A percentile compares a stretch with the other conserved stretches of the same genome.
These are phyloP conservation scores for Melanotaenia maccullochi DNA, from an alignment of 2,797 vertebrate genomes.

Conservation along the genomic window DNA sequence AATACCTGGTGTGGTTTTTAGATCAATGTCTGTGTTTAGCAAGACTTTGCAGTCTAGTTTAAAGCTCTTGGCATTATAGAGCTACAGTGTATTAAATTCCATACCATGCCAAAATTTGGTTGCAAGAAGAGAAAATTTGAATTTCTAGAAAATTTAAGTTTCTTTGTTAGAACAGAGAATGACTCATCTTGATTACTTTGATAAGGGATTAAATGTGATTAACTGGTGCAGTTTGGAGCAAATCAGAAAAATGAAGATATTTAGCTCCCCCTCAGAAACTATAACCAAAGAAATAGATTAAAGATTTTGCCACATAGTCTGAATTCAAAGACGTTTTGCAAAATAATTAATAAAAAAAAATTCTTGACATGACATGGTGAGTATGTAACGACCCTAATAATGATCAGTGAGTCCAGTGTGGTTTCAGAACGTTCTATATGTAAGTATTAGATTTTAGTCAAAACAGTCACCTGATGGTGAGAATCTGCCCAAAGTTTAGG, in stretches of 20 bases:
- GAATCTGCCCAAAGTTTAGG: constrained; percentile 96
- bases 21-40: no score
- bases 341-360: neutral
- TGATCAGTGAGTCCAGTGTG: neutral
- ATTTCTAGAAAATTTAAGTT: neutral
- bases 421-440: neutral
- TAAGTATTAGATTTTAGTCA: neutral
- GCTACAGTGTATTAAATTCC: neutral
- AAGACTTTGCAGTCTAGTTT: neutral
- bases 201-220: neutral
- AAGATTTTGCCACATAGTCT: neutral
- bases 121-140: neutral
- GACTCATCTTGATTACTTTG: neutral
- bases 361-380: neutral
- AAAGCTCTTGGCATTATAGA: neutral
- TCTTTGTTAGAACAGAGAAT: neutral
- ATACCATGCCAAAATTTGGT: neutral
- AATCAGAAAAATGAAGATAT: neutral
- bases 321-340: neutral
- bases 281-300: neutral
- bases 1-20: no score
- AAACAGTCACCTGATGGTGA: constrained; percentile 91
- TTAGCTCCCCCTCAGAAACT: neutral
- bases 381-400: neutral
- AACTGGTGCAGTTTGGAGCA: neutral